phyloP scores from a whole-genome alignment of 2,113 vertebrate genomes.

The Chloropsis cyanopogon region DNA sequence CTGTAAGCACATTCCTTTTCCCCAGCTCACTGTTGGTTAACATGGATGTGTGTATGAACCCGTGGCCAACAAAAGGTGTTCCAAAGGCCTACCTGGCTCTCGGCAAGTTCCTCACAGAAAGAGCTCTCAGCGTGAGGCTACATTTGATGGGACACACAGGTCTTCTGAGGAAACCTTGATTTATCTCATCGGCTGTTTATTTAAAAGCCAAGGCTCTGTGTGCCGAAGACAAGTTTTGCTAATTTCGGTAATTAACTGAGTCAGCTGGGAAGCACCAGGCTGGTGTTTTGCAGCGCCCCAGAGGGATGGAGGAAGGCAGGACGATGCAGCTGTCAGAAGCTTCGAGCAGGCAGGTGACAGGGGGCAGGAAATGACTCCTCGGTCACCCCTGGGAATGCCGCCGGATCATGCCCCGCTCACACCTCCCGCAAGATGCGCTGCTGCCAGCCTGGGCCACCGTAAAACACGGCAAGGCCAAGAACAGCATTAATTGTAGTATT shows the following conservation, averaged over 20 bases:
- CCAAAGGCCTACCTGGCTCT: background rate
- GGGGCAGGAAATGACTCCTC: background rate
- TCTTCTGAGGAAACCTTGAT: background rate
- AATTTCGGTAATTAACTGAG: slow-evolving; percentile 45
- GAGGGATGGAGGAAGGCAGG: background rate
- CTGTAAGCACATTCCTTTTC: background rate
- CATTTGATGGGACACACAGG: rapidly evolving
- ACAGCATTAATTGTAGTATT: too few species aligned
- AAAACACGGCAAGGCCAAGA: background rate
- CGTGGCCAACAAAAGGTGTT: background rate
- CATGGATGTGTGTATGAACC: rapidly evolving
- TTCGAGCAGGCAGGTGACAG: background rate
- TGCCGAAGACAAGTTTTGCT: background rate
- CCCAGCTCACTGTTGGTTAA: background rate
- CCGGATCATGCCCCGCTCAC: background rate
- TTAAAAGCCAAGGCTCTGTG: background rate
- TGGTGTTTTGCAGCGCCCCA: background rate
- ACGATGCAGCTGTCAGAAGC: background rate
- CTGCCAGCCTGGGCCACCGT: background rate
- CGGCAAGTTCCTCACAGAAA: background rate
- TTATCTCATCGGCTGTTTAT: background rate
- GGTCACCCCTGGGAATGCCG: background rate
- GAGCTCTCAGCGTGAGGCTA: rapidly evolving
- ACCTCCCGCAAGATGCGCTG: background rate
- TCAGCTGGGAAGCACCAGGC: slow-evolving; percentile 4